Evolutionary conservation across 1,140 invertebrate genomes (phyloP).

Genomic region (Drosophila littoralis): DNA sequence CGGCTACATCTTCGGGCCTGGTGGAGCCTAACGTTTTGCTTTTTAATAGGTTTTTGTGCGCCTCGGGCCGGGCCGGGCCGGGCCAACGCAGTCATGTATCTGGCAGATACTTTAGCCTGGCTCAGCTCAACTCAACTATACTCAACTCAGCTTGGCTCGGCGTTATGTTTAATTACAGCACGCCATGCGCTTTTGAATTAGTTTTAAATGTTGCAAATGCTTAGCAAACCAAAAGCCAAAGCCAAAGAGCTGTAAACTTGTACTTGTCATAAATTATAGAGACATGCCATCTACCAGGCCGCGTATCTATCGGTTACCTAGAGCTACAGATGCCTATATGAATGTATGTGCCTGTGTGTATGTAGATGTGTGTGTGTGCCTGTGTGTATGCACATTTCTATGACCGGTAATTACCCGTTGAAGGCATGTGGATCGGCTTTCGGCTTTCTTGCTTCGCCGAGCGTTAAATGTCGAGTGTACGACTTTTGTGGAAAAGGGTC

Average conservation of each 20-base stretch:
- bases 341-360: not conserved
- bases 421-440: conserved; percentile 41
- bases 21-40: conserved; percentile 67
- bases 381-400: conserved; percentile 9
- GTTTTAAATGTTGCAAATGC: conserved; percentile 62
- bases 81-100: conserved; percentile 43
- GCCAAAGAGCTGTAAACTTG: conserved; percentile 50
- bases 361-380: not conserved
- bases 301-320: conserved; percentile 20
- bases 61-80: conserved; percentile 37
- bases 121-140: conserved; percentile 10
- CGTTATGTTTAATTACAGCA: conserved; percentile 74
- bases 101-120: conserved; percentile 67
- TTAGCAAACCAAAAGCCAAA: conserved; percentile 16
- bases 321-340: not conserved
- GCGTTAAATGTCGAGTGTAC: conserved; percentile 45
- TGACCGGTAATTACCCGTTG: conserved; percentile 42
- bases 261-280: conserved; percentile 74
- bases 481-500: conserved; percentile 14
- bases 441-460: conserved; percentile 42
- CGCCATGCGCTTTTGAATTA: conserved; percentile 74
- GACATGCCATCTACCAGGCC: conserved; percentile 30
- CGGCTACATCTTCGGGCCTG: conserved; percentile 26
- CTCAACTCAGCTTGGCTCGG: conserved; percentile 13
- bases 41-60: conserved; percentile 76